Conservation (phyloP, 2,113 vertebrate species). For the Saccopteryx bilineata region DNA sequence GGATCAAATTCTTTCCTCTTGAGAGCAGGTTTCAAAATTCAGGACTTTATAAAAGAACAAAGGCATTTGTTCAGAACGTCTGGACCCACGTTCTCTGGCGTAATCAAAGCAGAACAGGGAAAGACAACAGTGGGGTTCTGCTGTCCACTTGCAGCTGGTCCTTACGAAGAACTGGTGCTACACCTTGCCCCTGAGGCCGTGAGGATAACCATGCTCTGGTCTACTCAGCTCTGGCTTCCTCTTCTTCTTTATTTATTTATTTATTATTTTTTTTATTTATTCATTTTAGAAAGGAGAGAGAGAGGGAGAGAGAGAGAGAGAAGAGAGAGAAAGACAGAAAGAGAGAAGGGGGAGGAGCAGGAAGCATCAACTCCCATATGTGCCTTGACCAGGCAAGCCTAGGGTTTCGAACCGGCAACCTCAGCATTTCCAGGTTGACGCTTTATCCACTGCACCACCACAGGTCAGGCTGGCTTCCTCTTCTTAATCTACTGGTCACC, state of each 20-base stretch:
- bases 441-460: too few relatives aligned
- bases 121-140: neutral
- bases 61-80: neutral
- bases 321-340: too few relatives aligned
- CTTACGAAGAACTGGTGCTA: neutral
- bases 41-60: slow-evolving; percentile 7
- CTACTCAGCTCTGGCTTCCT: neutral
- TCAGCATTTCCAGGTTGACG: too few relatives aligned
- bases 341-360: too few relatives aligned
- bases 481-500: neutral
- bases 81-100: neutral
- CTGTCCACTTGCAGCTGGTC: neutral
- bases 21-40: slow-evolving; percentile 16
- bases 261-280: too few relatives aligned
- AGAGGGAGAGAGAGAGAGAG: too few relatives aligned
- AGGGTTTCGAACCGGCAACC: too few relatives aligned
- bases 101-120: too few relatives aligned
- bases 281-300: too few relatives aligned
- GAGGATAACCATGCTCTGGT: neutral
- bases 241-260: too few relatives aligned
- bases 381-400: too few relatives aligned
- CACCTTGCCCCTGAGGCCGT: rapidly evolving
- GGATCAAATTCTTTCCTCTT: neutral
- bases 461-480: neutral
- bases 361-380: too few relatives aligned